phyloP scores from a whole-genome alignment of 2,113 vertebrate genomes.

The Pollachius pollachius region DNA sequence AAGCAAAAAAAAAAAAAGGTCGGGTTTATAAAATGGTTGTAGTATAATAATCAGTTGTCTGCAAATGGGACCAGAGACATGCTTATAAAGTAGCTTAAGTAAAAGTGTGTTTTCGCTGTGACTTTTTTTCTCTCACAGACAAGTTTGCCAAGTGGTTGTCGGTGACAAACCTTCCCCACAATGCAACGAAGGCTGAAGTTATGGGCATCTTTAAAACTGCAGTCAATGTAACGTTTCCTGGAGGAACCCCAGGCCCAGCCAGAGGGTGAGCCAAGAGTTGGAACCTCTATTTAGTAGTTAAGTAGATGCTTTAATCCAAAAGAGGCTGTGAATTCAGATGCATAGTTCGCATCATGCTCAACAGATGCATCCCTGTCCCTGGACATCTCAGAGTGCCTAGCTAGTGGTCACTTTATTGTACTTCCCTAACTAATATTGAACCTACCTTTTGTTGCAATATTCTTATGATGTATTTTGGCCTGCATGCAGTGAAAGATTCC shows the following conservation, averaged over 20 bases:
- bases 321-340: too few relatives aligned
- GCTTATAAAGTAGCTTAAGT: background rate
- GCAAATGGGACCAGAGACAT: rapidly evolving
- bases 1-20: too few relatives aligned
- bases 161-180: slow-evolving; percentile 87
- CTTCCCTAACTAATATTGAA: background rate
- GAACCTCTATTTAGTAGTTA: too few relatives aligned
- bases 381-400: background rate
- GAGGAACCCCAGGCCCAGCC: slow-evolving; percentile 71
- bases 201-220: slow-evolving; percentile 82
- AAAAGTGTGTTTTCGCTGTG: background rate
- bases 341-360: background rate
- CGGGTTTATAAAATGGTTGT: too few relatives aligned
- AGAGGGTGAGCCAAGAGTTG: slow-evolving; percentile 76
- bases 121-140: slow-evolving; percentile 47
- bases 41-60: background rate
- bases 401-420: background rate
- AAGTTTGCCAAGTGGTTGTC: slow-evolving; percentile 83
- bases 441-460: background rate
- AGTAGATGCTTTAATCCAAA: too few relatives aligned
- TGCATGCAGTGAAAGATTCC: too few relatives aligned
- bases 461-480: too few relatives aligned
- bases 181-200: slow-evolving; percentile 77
- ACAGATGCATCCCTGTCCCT: too few relatives aligned
- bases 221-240: slow-evolving; percentile 76